Evolutionary conservation across 2,113 vertebrate genomes (phyloP).

Genomic region (Eulemur macaco): DNA sequence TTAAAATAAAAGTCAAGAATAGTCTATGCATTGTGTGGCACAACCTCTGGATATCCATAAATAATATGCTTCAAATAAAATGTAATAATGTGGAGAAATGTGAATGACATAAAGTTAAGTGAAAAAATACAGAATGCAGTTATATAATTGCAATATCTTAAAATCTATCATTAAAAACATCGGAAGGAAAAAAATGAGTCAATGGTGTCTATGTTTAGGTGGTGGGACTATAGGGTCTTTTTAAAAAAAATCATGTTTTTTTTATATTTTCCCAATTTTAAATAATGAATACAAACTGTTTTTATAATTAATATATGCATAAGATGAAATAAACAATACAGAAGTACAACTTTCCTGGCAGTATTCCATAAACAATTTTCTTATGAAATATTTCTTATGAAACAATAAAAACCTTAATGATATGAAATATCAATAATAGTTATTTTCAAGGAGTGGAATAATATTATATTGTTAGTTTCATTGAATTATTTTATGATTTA

Average conservation of each 20-base stretch:
- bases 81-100: neutral
- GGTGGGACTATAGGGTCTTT: neutral
- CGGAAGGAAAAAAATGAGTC: neutral
- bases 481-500: constrained; percentile 41
- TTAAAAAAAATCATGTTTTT: neutral
- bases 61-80: constrained; percentile 37
- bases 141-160: neutral
- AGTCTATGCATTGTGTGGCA: neutral
- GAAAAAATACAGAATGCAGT: neutral
- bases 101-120: constrained; percentile 33
- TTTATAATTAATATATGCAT: constrained; percentile 17
- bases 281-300: constrained; percentile 13
- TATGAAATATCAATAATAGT: constrained; percentile 17
- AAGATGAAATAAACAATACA: constrained; percentile 16
- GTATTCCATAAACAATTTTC: neutral
- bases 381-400: constrained; percentile 37
- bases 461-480: constrained; percentile 28
- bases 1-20: neutral
- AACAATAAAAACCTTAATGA: constrained; percentile 41
- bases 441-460: constrained; percentile 12
- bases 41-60: neutral
- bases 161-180: constrained; percentile 31
- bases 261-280: constrained; percentile 30
- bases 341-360: neutral
- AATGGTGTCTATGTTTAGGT: neutral